Evolutionary conservation across 2,888 invertebrate species (phyloP).

Genomic region (Hedychridium roseum): DNA sequence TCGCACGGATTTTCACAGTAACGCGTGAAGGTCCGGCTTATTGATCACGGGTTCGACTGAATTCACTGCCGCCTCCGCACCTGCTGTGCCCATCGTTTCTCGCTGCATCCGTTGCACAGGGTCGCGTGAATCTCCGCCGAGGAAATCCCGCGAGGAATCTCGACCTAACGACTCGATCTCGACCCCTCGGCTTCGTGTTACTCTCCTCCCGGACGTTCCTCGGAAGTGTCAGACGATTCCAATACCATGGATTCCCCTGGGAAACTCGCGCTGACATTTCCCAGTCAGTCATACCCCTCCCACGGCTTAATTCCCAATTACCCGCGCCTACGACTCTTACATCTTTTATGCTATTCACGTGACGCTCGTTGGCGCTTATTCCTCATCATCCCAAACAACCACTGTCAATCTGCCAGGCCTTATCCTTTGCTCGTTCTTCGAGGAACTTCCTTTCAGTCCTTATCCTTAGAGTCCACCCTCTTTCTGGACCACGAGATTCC

Average conservation of each 20-base stretch:
- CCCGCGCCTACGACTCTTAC: too few species aligned
- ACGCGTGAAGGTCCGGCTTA: conserved; percentile 24
- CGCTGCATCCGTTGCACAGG: conserved; percentile 22
- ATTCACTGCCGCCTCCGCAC: conserved; percentile 21
- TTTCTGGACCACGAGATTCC: neutral
- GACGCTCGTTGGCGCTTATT: too few species aligned
- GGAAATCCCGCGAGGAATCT: conserved; percentile 7
- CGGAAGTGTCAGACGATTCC: neutral
- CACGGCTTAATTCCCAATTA: too few species aligned
- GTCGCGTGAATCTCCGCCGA: conserved; percentile 1
- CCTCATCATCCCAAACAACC: too few species aligned
- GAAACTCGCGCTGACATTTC: neutral
- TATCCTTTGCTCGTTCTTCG: too few species aligned
- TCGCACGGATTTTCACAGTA: conserved; percentile 29
- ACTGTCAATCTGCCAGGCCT: too few species aligned
- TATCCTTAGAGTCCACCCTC: too few species aligned
- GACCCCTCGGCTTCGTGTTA: conserved; percentile 27
- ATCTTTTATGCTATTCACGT: too few species aligned
- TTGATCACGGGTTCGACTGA: conserved; percentile 34
- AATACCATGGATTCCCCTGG: neutral
- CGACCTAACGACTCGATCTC: conserved; percentile 26
- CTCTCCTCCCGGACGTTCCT: neutral
- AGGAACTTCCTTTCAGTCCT: too few species aligned
- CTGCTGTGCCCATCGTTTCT: conserved; percentile 19
- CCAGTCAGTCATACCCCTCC: too few species aligned